Conservation (phyloP, 2,113 vertebrate species). For the Neolamprologus sp. region DNA sequence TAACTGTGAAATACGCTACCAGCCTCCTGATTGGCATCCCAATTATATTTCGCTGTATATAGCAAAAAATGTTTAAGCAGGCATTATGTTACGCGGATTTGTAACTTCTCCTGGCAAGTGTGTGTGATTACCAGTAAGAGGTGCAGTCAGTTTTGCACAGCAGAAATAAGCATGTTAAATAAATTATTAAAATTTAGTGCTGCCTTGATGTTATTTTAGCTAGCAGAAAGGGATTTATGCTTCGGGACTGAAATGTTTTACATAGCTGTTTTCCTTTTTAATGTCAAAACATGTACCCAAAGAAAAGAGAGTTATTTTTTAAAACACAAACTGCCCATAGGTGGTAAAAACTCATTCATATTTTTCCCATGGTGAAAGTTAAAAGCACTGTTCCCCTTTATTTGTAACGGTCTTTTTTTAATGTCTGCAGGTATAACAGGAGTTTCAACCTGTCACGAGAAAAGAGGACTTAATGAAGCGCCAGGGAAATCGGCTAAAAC, state of each 20-base stretch:
- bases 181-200: background rate
- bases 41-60: background rate
- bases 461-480: conserved; percentile 70
- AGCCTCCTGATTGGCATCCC: background rate
- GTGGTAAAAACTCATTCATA: background rate
- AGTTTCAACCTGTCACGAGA: conserved; percentile 69
- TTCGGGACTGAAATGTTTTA: background rate
- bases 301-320: background rate
- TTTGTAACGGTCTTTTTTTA: background rate
- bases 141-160: background rate
- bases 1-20: background rate
- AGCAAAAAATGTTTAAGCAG: background rate
- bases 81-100: background rate
- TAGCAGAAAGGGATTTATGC: background rate
- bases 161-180: background rate
- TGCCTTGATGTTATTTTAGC: background rate
- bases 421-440: conserved; percentile 49
- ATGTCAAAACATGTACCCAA: background rate
- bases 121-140: background rate
- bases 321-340: background rate
- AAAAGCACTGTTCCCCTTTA: background rate
- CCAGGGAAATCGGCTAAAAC: conserved; percentile 74
- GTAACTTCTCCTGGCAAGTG: background rate
- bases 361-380: background rate
- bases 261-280: background rate